Conservation (phyloP, 2,113 vertebrate genomes). For the Hippolais icterina region DNA sequence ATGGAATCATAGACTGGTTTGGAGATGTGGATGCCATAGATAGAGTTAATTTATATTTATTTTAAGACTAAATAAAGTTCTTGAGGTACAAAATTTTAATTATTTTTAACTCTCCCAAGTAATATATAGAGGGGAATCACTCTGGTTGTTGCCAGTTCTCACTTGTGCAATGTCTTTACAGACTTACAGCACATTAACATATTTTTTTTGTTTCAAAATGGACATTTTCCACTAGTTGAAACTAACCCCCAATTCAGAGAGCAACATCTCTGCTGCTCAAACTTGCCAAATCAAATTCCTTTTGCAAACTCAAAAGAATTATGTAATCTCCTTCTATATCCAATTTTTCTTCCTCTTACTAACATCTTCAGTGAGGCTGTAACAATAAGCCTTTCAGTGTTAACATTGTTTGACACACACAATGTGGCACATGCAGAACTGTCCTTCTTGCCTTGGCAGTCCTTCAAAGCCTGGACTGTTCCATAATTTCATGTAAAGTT, state of each 20-base stretch:
- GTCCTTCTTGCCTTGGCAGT: neutral
- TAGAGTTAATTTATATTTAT: neutral
- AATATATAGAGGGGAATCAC: neutral
- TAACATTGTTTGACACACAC: neutral
- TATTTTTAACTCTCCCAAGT: neutral
- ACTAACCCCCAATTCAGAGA: neutral
- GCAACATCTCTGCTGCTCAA: neutral
- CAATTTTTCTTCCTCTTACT: neutral
- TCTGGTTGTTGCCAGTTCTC: neutral
- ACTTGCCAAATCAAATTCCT: slow-evolving; percentile 3
- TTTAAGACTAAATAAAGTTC: neutral
- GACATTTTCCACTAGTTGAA: neutral
- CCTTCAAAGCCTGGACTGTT: neutral
- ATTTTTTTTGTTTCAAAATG: neutral
- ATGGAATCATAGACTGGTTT: neutral
- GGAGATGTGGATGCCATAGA: neutral
- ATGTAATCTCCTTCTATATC: neutral
- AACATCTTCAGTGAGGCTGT: neutral
- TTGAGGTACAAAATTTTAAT: neutral
- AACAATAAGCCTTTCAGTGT: neutral
- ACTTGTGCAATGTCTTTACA: neutral
- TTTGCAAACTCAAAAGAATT: neutral
- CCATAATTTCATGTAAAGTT: neutral
- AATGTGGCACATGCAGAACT: neutral
- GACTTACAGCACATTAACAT: neutral